A percentile compares a stretch with the other conserved stretches of the same genome.
These are phyloP conservation scores for Coregonus sp. DNA, from an alignment of 2,797 vertebrate genomes.

Conservation along the genomic window DNA sequence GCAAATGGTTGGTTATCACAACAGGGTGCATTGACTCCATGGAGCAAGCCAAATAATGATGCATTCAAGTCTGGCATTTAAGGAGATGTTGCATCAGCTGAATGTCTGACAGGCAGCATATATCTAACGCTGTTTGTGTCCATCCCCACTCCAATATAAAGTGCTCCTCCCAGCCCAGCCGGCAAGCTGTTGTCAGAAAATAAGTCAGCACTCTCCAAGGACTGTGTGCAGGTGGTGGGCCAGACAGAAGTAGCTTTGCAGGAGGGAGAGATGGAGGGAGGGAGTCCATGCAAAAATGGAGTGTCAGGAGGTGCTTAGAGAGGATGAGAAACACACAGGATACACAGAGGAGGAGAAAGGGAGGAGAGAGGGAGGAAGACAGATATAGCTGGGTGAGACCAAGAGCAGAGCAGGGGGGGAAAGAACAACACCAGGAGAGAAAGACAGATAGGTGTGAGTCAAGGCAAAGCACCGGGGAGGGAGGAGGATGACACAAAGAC, in stretches of 20 bases:
- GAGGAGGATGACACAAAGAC: neutral
- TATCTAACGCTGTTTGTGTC: slow-evolving; percentile 28
- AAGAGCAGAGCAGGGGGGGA: neutral
- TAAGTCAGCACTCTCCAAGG: slow-evolving; percentile 50
- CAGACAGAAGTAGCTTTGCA: slow-evolving; percentile 50
- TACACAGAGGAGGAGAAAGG: neutral
- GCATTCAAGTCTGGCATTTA: slow-evolving; percentile 17
- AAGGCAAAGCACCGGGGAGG: neutral
- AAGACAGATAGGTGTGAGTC: neutral
- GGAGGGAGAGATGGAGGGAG: slow-evolving; percentile 29
- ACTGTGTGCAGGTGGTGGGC: slow-evolving; percentile 53
- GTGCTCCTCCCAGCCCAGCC: slow-evolving; percentile 24
- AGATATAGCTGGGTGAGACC: neutral
- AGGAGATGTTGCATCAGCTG: slow-evolving; percentile 29
- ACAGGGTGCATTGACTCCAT: neutral
- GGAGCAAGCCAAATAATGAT: slow-evolving; percentile 27
- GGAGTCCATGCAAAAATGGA: neutral
- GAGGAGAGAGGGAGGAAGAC: slow-evolving; percentile 1
- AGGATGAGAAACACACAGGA: slow-evolving; percentile 26
- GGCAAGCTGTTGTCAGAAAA: slow-evolving; percentile 30
- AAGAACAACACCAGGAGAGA: neutral
- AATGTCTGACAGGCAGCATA: slow-evolving; percentile 28
- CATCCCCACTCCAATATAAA: slow-evolving; percentile 28
- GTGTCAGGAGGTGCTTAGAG: slow-evolving; percentile 24
- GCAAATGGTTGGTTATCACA: neutral